Evolutionary conservation across 2,113 vertebrate species (phyloP), one percentile per base, ranked within the genome.

Genomic region (Amia ocellicauda): DNA sequence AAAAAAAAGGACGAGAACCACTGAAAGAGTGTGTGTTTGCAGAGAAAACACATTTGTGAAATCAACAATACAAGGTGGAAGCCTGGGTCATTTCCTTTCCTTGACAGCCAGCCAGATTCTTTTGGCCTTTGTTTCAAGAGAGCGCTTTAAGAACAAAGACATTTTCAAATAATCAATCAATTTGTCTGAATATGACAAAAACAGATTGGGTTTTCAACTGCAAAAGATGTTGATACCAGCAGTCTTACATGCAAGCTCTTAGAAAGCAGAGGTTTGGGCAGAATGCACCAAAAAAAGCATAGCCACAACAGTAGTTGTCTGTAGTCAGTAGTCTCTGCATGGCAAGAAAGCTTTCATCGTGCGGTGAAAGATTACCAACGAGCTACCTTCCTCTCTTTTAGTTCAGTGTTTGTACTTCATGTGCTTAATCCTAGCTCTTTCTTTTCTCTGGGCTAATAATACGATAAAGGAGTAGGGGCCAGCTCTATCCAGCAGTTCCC

Each of bases 21-120:
- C 19, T 40, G 19, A 24, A 28, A 29, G 11, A 58, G 63, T 50
- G 64, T 50, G 66, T 71, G 69, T 62, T 61, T 62, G 64, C 56
- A 61, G 69, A 62, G 68, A 64, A 76, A 73, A 56, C 68, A 62
- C 55, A 42, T 56, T 57, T 28, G n/a, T 28, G 26, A 64, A 58
- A 27, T 29, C 24, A 13, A 64, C 63, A 64, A 64, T 57, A 22
- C 42, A 45, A 31, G 42, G 40, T 64, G 63, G 63, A 64, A 64
- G 42, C 20, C 55, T 70, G 82, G 86, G 86, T 89, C 80, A 89
- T 83, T 89, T 89, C 87, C 88, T 85, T 50, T 68, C 69, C 74
- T 76, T 78, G 81, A 85, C 79, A 81, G 80, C 78, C 76, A 60
- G 47, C 69, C 74, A 73, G 77, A 80, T 43, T 53, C 68, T 72